Base-by-base conservation (phyloP, 2,888 invertebrate genomes). In the Danaus chrysippus region DNA sequence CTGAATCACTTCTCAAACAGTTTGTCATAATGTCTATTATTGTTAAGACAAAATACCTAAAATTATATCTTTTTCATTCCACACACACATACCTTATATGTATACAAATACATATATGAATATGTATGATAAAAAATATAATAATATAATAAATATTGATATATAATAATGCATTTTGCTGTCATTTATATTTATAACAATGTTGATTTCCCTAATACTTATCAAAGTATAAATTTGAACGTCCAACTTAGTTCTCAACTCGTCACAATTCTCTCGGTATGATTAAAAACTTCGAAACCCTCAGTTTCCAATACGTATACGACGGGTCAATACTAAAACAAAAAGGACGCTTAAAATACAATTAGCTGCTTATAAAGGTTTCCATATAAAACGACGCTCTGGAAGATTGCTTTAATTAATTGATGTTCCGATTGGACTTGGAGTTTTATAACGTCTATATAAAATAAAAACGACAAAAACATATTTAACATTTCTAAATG, bases 261-360 rank as follows among this genome's bases (percentile, higher is more conserved):
- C 59, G 63, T 64, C 60, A 60, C 63, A 42, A 58, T 54, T 49
- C 53, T 58, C 56, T 63, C 59, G 56, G 55, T 63, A 53, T 55
- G 63, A 64, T 64, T 64, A 61, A 61, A 64, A 64, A 59, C 59
- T 60, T 54, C 52, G 46, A 53, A 59, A 56, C 56, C 63, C 63
- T 59, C 59, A 34, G 19, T 59, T 56, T 59, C 59, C 59, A 59
- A 59, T 57, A 63, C 52, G 53, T 59, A 63, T 57, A 56, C 64
- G 62, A 59, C 63, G 44, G 68, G 68, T 68, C 67, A 68, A 66
- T 59, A 59, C 43, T 62, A 54, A 42, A 46, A 62, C 56, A 59
- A 64, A 58, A 59, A 57, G 63, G 56, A 56, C 64, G 58, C 64
- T 64, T 62, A 63, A 60, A 66, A 65, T 65, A 63, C 65, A 65